Percentiles rank a stretch among this genome's conserved stretches.
phyloP scores from a whole-genome alignment of 2,113 vertebrate genomes.

The Psettodes erumei region DNA sequence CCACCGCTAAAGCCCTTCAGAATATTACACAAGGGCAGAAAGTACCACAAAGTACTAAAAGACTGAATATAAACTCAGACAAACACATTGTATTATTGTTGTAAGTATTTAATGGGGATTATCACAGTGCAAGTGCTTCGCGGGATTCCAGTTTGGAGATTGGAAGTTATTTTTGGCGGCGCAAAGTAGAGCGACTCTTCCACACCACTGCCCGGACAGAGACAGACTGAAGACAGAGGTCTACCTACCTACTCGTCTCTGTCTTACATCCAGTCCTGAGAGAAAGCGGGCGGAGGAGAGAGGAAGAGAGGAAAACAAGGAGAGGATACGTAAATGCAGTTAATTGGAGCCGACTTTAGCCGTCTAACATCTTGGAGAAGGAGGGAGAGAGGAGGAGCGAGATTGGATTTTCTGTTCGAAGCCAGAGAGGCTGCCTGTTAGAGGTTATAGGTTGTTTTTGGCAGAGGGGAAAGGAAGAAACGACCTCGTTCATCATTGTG shows the following conservation, averaged over 20 bases:
- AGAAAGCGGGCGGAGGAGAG: slow-evolving; percentile 28
- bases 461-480: slow-evolving; percentile 17
- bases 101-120: slow-evolving; percentile 31
- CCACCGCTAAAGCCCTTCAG: background rate
- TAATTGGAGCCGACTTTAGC: slow-evolving; percentile 54
- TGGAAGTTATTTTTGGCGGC: slow-evolving; percentile 73
- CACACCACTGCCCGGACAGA: slow-evolving; percentile 60
- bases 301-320: background rate
- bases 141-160: slow-evolving; percentile 56
- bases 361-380: slow-evolving; percentile 19
- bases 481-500: slow-evolving; percentile 2
- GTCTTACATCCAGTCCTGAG: slow-evolving; percentile 32
- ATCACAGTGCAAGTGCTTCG: slow-evolving; percentile 22
- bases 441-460: background rate
- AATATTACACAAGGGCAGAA: background rate
- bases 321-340: slow-evolving; percentile 45
- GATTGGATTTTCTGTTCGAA: slow-evolving; percentile 3
- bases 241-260: slow-evolving; percentile 26
- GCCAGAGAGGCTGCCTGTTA: background rate
- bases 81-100: too few relatives aligned
- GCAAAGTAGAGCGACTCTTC: slow-evolving; percentile 68
- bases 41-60: slow-evolving; percentile 1
- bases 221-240: slow-evolving; percentile 42
- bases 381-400: background rate
- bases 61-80: slow-evolving; percentile 2